A percentile compares a stretch with the other conserved stretches of the same genome.
phyloP scores from a whole-genome alignment of 2,113 vertebrate genomes.

The Nerophis lumbriciformis region DNA sequence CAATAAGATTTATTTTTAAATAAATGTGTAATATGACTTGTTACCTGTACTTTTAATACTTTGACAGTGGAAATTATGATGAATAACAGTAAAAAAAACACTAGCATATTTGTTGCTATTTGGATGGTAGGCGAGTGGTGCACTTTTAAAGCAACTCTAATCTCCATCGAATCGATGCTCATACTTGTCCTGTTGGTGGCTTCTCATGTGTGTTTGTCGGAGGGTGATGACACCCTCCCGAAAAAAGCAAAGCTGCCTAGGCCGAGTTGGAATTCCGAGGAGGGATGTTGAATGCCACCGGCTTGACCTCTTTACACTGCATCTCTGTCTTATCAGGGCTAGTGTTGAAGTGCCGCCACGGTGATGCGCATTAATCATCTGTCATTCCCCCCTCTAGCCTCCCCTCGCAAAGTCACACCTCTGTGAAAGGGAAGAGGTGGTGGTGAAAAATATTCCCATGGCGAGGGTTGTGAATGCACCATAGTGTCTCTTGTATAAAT shows the following conservation, averaged over 20 bases:
- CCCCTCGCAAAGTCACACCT: background rate
- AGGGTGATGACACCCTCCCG: conserved; percentile 32
- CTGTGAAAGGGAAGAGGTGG: conserved; percentile 7
- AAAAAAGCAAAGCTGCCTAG: conserved; percentile 1
- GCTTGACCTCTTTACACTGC: conserved; percentile 51
- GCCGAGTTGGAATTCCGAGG: conserved; percentile 40
- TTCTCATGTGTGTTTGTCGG: conserved; percentile 35
- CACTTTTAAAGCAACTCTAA: background rate
- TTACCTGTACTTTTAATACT: no score
- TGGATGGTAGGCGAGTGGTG: no score
- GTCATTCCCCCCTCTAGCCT: background rate
- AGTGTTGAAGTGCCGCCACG: conserved; percentile 30
- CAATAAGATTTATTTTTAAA: no score
- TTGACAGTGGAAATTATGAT: no score
- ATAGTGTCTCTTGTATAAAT: background rate
- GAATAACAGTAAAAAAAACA: no score
- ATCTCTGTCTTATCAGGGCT: conserved; percentile 38
- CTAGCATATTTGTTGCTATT: no score
- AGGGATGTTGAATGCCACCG: conserved; percentile 38
- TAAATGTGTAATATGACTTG: no score
- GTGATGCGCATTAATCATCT: conserved; percentile 45
- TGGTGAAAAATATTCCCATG: conserved; percentile 20
- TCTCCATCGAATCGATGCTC: conserved; percentile 1
- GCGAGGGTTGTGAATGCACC: background rate
- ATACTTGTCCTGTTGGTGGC: conserved; percentile 34